Conservation (phyloP, 2,797 vertebrate species). For the Cottoperca gobio region DNA sequence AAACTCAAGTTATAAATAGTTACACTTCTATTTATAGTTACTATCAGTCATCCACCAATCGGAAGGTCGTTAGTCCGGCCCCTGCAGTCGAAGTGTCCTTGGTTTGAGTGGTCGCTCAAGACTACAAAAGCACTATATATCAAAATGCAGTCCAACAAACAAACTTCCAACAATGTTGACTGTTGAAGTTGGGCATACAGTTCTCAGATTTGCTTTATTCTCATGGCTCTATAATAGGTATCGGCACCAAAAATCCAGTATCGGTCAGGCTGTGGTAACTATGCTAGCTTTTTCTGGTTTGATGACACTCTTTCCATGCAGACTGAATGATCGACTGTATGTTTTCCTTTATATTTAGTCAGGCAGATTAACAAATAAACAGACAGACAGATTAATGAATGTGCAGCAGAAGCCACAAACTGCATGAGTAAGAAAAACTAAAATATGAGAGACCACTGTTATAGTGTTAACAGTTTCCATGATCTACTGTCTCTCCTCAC, state of each 20-base stretch:
- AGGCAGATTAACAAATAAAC: not conserved
- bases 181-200: not conserved
- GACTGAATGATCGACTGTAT: not conserved
- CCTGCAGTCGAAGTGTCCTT: no score
- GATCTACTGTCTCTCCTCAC: conserved; percentile 37
- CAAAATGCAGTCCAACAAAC: no score
- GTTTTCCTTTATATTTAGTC: not conserved
- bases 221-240: not conserved
- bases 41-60: no score
- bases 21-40: not conserved
- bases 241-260: not conserved
- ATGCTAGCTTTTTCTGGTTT: not conserved
- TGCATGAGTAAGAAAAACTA: conserved; percentile 10
- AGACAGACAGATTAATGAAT: conserved; percentile 4
- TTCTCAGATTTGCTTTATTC: not conserved
- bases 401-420: conserved; percentile 35
- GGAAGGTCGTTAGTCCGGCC: no score
- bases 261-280: not conserved
- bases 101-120: no score
- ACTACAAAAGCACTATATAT: no score
- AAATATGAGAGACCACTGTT: not conserved
- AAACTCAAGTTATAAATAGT: not conserved
- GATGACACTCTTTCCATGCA: conserved; percentile 5
- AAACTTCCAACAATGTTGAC: not conserved
- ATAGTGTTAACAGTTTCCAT: conserved; percentile 50